Conservation (phyloP, 2,113 vertebrate species). For the Hirundichthys speculiger region DNA sequence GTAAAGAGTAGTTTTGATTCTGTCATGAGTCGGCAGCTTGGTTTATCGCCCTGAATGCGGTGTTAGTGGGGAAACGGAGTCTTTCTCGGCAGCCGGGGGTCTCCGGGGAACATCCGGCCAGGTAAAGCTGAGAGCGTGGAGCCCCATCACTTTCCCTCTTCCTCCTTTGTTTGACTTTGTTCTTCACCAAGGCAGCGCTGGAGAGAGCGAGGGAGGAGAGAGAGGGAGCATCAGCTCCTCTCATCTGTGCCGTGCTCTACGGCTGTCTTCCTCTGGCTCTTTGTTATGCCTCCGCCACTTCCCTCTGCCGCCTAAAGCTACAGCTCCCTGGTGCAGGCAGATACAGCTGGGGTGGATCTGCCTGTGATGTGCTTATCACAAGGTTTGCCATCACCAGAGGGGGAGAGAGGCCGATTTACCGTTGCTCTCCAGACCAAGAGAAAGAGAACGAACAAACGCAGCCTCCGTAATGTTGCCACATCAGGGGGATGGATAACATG, state of each 20-base stretch:
- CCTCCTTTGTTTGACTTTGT: slow-evolving; percentile 70
- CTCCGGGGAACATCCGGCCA: slow-evolving; percentile 29
- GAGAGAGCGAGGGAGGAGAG: slow-evolving; percentile 32
- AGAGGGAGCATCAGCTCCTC: slow-evolving; percentile 33
- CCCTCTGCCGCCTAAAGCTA: slow-evolving; percentile 54
- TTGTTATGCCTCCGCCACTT: slow-evolving; percentile 62
- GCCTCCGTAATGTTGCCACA: slow-evolving; percentile 30
- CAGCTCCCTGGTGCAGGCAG: slow-evolving; percentile 64
- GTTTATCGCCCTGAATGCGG: slow-evolving; percentile 9
- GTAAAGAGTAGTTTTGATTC: slow-evolving; percentile 18
- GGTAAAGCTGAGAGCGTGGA: slow-evolving; percentile 17
- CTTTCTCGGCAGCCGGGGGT: not conserved
- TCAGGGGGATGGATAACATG: not conserved
- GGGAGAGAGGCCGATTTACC: slow-evolving; percentile 43
- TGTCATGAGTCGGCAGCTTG: slow-evolving; percentile 42
- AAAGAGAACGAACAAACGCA: slow-evolving; percentile 31
- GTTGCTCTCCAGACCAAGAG: slow-evolving; percentile 38
- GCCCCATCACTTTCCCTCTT: slow-evolving; percentile 26
- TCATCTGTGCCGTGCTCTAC: slow-evolving; percentile 64
- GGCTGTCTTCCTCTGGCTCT: slow-evolving; percentile 65
- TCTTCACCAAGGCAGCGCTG: slow-evolving; percentile 44
- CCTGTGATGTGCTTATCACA: slow-evolving; percentile 68
- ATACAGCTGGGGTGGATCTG: slow-evolving; percentile 61
- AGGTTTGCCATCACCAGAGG: slow-evolving; percentile 68
- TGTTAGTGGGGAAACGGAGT: not conserved